Evolutionary conservation across 1,140 invertebrate genomes (phyloP).

Genomic region (Ceratina calcarata): DNA sequence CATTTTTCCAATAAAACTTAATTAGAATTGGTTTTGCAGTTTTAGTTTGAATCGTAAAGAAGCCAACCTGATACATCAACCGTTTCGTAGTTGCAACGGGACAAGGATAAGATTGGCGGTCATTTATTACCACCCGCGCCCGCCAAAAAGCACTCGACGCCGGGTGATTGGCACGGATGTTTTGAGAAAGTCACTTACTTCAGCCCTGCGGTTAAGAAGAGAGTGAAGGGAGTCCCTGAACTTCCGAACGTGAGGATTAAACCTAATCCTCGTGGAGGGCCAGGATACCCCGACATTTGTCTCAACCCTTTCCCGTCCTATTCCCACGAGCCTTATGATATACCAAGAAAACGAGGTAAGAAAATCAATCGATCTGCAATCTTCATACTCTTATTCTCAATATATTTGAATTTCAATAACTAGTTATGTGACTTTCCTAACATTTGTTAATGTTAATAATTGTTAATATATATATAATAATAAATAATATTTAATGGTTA

Average conservation of each 20-base stretch:
- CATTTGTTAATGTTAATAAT: too few species aligned
- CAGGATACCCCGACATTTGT: conserved; percentile 70
- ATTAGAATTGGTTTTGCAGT: conserved; percentile 4
- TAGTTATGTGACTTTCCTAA: too few species aligned
- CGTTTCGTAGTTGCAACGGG: conserved; percentile 43
- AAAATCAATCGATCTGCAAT: neutral
- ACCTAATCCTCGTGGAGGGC: conserved; percentile 69
- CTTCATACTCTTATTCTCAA: neutral
- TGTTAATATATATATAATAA: too few species aligned
- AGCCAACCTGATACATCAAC: conserved; percentile 14
- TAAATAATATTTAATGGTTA: too few species aligned
- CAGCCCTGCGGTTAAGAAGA: conserved; percentile 45
- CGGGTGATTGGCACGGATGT: conserved; percentile 72
- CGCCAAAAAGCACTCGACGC: conserved; percentile 69
- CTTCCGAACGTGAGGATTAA: conserved; percentile 69
- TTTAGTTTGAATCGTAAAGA: neutral
- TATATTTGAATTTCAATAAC: too few species aligned
- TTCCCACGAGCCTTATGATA: conserved; percentile 62
- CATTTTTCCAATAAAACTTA: neutral
- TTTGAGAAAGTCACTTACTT: conserved; percentile 68
- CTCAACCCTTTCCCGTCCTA: conserved; percentile 66
- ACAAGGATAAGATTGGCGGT: conserved; percentile 30
- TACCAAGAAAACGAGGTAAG: neutral
- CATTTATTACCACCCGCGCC: conserved; percentile 62
- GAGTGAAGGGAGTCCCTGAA: conserved; percentile 14